phyloP scores from a whole-genome alignment of 2,797 vertebrate genomes.

The Phaenicophaeus curvirostris region DNA sequence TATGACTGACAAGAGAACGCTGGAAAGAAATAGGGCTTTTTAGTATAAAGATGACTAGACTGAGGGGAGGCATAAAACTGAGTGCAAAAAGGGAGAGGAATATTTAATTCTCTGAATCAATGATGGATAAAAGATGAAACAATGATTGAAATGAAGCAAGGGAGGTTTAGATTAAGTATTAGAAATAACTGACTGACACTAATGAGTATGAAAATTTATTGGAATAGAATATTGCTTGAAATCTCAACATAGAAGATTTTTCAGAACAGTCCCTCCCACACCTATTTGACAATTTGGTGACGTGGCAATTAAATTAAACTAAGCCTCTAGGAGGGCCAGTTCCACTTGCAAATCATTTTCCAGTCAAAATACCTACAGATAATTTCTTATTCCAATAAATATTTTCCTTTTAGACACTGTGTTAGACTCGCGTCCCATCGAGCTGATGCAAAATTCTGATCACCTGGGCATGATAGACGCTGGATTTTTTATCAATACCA shows the following conservation, averaged over 20 bases:
- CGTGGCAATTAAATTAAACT: neutral
- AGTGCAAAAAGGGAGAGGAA: neutral
- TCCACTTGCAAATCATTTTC: neutral
- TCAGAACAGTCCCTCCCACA: neutral
- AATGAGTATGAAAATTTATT: neutral
- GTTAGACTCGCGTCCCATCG: constrained; percentile 83
- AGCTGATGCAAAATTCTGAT: constrained; percentile 76
- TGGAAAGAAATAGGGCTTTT: neutral
- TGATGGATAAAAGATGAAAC: neutral
- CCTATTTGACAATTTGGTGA: neutral
- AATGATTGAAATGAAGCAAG: neutral
- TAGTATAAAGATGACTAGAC: neutral
- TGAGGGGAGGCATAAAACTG: neutral
- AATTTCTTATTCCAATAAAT: neutral
- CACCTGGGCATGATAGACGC: constrained; percentile 83
- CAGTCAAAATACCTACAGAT: neutral
- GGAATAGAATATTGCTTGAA: neutral
- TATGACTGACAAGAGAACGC: neutral
- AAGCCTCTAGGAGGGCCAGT: neutral
- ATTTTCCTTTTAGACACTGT: constrained; percentile 81
- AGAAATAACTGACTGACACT: neutral
- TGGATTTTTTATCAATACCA: constrained; percentile 85
- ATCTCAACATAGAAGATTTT: neutral
- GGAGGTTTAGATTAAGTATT: neutral
- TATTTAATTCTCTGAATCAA: neutral